phyloP scores from a whole-genome alignment of 2,113 vertebrate genomes.

The Miniopterus natalensis region DNA sequence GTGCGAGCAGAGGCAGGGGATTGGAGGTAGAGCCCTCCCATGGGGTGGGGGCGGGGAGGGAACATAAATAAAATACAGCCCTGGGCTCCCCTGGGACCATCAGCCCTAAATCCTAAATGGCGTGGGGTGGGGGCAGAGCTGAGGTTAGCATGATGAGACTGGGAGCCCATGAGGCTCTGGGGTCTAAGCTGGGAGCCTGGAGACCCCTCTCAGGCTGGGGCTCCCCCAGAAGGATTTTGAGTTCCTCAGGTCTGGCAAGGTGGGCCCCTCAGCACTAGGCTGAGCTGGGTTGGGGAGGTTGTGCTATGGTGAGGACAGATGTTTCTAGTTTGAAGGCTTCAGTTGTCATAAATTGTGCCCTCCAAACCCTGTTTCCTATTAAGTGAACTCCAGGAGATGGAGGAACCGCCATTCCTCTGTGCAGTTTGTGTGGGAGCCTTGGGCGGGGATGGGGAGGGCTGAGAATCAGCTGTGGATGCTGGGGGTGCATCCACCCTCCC shows the following conservation, averaged over 20 bases:
- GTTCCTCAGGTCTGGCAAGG: neutral
- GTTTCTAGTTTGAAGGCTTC: constrained; percentile 73
- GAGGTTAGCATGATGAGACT: neutral
- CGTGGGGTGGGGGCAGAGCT: neutral
- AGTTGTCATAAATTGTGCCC: constrained; percentile 71
- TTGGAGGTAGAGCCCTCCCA: neutral
- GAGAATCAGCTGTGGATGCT: neutral
- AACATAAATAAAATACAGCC: neutral
- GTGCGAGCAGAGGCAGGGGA: fast-evolving
- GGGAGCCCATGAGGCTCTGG: neutral
- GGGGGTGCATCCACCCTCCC: neutral
- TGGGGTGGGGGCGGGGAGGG: neutral
- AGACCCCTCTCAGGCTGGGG: neutral
- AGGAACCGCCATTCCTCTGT: neutral
- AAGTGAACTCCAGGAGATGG: constrained; percentile 19
- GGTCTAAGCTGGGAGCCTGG: neutral
- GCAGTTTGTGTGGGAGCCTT: neutral
- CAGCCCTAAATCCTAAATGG: too few species aligned
- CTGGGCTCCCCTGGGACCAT: neutral
- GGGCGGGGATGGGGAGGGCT: neutral
- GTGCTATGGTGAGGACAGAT: constrained; percentile 53
- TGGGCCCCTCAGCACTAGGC: constrained; percentile 22
- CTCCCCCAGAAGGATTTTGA: neutral
- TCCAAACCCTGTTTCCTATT: constrained; percentile 74
- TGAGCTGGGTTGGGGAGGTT: neutral